Base-by-base conservation (phyloP, 1,140 invertebrate genomes). In the Antheraea mylitta region DNA sequence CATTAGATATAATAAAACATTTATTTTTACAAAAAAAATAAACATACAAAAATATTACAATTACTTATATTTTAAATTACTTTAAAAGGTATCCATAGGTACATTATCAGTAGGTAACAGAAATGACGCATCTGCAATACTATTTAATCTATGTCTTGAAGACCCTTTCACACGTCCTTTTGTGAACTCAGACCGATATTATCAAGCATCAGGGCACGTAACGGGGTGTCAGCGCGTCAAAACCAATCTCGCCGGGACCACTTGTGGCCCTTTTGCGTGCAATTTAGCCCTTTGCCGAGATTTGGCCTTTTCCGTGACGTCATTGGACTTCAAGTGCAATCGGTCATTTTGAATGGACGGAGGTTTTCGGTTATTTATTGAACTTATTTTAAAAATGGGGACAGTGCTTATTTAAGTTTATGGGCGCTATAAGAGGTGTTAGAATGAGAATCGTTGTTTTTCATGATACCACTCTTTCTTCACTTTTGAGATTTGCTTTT, bases 251-350 rank as follows among this genome's bases (percentile, higher is more conserved):
- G 66, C 76, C 65, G 60, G 70, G 60, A 67, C 60, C 66, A 71
- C 78, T 80, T 76, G 76, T 76, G 73, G 73, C 72, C 72, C 73
- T 75, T 79, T 76, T 70, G 74, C 66, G 62, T 72, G 70, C 59
- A 68, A 72, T 73, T 77, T 68, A 61, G 68, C 64, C 74, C 67
- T 76, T 70, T 72, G 61, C 22, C 30, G 61, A 37, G 67, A 68
- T 68, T 71, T 62, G 45, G 61, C 70, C 66, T 71, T 67, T 72
- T 68, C 10, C 22, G 36, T 68, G 67, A 72, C 67, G 67, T 69
- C 71, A 69, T 58, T 69, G 71, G 58, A 38, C 66, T 68, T 72
- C 67, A 73, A 78, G 71, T 75, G 71, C 58, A 70, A 60, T 72
- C 64, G 71, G 62, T 64, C 69, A 65, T 38, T 72, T 73, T 71